These are phyloP conservation scores for Platypus cylindrus DNA, from an alignment of 2,888 invertebrate species.

Conservation along the genomic window DNA sequence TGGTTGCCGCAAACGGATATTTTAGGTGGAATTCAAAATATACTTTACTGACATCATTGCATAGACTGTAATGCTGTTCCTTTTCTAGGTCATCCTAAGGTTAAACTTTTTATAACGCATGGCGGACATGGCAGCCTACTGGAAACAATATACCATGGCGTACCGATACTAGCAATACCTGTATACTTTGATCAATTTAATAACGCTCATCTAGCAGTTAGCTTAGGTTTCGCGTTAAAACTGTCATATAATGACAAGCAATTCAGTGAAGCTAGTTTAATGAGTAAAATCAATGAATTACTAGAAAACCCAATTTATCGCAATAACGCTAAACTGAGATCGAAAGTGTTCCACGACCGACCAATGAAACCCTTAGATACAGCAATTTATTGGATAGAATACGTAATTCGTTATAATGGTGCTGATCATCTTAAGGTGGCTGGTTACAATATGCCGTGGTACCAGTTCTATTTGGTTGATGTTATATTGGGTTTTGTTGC, in stretches of 20 bases:
- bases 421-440: constrained; percentile 24
- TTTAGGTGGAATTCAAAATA: constrained; percentile 15
- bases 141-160: constrained; percentile 38
- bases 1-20: constrained; percentile 23
- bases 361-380: constrained; percentile 22
- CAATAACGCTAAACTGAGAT: constrained; percentile 21
- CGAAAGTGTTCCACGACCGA: constrained; percentile 23
- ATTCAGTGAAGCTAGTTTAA: constrained; percentile 35
- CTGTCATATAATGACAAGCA: constrained; percentile 31
- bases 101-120: constrained; percentile 37
- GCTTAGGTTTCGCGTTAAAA: constrained; percentile 23
- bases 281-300: constrained; percentile 31
- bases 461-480: constrained; percentile 24
- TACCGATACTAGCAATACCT: constrained; percentile 40
- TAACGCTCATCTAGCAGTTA: constrained; percentile 36
- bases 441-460: constrained; percentile 21
- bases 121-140: constrained; percentile 38
- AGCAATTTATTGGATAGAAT: constrained; percentile 26
- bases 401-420: constrained; percentile 24
- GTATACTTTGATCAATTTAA: constrained; percentile 39
- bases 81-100: constrained; percentile 34
- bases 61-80: too few species aligned
- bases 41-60: background rate
- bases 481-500: constrained; percentile 11
- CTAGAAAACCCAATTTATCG: constrained; percentile 30